These are phyloP conservation scores for Heliornis fulica DNA, from an alignment of 2,113 vertebrate species.

Conservation along the genomic window DNA sequence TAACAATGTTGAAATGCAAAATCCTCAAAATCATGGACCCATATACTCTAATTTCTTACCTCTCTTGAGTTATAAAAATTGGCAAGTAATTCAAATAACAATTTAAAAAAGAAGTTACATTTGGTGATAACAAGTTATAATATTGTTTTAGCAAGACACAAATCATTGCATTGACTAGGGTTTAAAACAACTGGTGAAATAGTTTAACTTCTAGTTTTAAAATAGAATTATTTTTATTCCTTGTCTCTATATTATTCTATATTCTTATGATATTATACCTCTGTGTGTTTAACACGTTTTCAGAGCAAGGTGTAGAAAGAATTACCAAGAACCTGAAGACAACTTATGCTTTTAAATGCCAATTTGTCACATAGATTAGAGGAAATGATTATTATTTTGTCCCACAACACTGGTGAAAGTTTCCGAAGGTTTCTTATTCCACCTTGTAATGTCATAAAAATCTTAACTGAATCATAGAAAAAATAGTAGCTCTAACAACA, in stretches of 20 bases:
- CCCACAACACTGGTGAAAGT: neutral
- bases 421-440: neutral
- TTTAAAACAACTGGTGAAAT: neutral
- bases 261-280: neutral
- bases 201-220: neutral
- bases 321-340: neutral
- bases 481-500: neutral
- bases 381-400: neutral
- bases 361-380: neutral
- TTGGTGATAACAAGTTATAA: neutral
- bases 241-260: neutral
- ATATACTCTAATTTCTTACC: neutral
- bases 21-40: neutral
- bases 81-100: neutral
- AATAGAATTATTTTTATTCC: neutral
- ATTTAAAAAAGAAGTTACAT: neutral
- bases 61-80: neutral
- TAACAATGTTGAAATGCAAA: neutral
- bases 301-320: neutral
- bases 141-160: neutral
- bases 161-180: neutral
- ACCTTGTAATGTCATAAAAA: neutral
- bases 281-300: neutral
- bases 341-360: neutral
- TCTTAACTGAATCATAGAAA: neutral